A percentile compares a stretch with the other conserved stretches of the same genome.
Evolutionary conservation across 2,113 vertebrate genomes (phyloP).

Genomic region (Steatornis caripensis): DNA sequence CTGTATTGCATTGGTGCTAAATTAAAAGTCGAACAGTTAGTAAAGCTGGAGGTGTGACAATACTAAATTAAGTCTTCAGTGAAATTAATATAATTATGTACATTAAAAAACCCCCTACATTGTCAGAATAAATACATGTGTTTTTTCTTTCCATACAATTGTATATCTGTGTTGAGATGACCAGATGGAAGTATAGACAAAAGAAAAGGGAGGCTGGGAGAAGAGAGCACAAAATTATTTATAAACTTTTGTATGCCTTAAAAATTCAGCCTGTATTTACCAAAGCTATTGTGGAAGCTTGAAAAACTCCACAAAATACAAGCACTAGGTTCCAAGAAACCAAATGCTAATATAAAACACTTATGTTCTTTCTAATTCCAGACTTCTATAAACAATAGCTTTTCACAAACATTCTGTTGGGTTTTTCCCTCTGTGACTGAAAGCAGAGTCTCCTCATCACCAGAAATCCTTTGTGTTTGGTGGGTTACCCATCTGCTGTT

Average conservation of each 20-base stretch:
- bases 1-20: background rate
- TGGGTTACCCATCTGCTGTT: background rate
- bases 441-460: background rate
- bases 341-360: background rate
- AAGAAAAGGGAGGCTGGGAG: fast-evolving
- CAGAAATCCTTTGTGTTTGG: background rate
- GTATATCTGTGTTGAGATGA: background rate
- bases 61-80: background rate
- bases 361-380: background rate
- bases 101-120: background rate
- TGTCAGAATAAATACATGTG: background rate
- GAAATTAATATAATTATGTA: background rate
- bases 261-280: background rate
- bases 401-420: background rate
- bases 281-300: background rate
- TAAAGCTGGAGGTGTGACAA: background rate
- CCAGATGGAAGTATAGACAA: background rate
- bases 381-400: background rate
- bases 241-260: background rate
- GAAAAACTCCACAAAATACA: background rate
- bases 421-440: background rate
- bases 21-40: background rate
- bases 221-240: background rate
- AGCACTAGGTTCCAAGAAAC: background rate
- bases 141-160: fast-evolving